Conservation (phyloP, 2,888 invertebrate species). For the Sicus ferrugineus region DNA sequence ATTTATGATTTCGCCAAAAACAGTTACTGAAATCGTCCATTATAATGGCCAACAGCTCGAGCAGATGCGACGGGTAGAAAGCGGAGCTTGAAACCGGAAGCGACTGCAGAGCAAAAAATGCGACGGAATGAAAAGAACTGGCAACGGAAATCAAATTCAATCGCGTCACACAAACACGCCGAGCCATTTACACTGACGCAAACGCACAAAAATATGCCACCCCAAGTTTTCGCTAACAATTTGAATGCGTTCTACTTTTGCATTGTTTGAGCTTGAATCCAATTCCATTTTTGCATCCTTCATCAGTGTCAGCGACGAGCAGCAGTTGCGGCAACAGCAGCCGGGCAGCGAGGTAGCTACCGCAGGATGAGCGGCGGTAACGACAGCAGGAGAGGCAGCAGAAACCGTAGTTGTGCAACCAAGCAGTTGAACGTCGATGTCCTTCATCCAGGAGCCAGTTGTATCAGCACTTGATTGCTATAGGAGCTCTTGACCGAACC, state of each 20-base stretch:
- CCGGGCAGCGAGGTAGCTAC: not conserved
- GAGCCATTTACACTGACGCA: not conserved
- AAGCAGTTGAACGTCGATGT: too few species aligned
- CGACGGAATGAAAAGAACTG: not conserved
- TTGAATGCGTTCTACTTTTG: not conserved
- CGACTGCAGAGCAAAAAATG: not conserved
- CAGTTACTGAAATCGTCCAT: too few species aligned
- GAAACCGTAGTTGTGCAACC: too few species aligned
- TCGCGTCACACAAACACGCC: not conserved
- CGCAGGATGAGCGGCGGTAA: not conserved
- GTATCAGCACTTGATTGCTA: too few species aligned
- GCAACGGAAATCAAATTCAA: not conserved
- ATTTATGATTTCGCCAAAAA: too few species aligned
- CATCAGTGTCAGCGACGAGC: not conserved
- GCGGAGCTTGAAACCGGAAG: not conserved
- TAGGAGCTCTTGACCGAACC: too few species aligned
- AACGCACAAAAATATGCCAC: not conserved
- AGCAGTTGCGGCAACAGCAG: not conserved
- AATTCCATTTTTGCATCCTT: not conserved
- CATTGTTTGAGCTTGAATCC: not conserved
- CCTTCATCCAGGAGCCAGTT: too few species aligned
- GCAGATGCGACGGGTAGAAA: not conserved
- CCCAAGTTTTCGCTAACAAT: not conserved
- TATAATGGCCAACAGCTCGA: too few species aligned
- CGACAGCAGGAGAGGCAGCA: not conserved